Evolutionary conservation across 64 coral and sea anemone genomes (phyloP), one percentile per base, ranked within the genome.

Genomic region (Exaiptasia diaphana): DNA sequence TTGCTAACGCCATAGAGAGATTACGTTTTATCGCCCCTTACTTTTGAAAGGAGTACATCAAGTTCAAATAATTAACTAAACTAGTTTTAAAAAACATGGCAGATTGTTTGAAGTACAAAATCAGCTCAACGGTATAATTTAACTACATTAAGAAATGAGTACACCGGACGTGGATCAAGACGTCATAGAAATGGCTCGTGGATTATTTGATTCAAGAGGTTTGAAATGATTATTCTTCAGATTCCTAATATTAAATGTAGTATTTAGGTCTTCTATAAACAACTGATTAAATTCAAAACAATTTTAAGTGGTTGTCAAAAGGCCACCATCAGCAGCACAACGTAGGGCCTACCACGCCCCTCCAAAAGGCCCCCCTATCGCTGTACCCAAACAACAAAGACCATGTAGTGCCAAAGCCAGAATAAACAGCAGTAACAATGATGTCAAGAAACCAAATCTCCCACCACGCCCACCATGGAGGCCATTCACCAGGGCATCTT

Each of bases 151-250:
- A n/a, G n/a, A n/a, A n/a, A n/a, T n/a, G n/a, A n/a, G n/a, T n/a
- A n/a, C n/a, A n/a, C n/a, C 46, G 14, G 42, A 31, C 15, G 4
- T 84, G 13, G 50, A 71, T 29, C 33, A 52, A 12, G 81, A 84
- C 7, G 50, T 54, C 17, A 54, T 56, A 34, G 81, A 84, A 7
- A 84, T 84, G 23, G 81, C 81, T 11, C 30, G 81, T 72, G 81
- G 81, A 8, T 35, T 84, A 27, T 54, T 65, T 45, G 68, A 84
- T 9, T 84, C 81, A 3, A 84, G 68, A 84, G 77, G 77, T 80
- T 12, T 29, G 69, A 44, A 14, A 12, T 20, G 28, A 12, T 24
- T 65, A 1, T 65, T 38, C n/a, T n/a, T n/a, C 15, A 13, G 9
- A 55, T 55, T 15, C 25, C 9, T 55, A 14, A 21, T 13, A 55